Conservation (phyloP, 2,888 invertebrate genomes). For the Lamellibrachia satsuma region DNA sequence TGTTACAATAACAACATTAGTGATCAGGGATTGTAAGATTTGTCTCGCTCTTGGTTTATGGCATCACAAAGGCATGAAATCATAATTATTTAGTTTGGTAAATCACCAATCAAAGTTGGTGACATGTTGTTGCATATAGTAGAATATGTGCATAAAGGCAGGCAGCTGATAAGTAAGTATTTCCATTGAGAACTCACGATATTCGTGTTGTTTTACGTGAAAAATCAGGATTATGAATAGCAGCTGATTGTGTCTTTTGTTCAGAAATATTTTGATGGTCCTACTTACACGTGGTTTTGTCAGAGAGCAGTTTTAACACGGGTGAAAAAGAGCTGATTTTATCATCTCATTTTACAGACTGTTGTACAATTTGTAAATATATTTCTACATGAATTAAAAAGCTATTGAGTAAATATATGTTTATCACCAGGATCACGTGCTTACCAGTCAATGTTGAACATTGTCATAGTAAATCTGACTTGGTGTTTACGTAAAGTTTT, state of each 20-base stretch:
- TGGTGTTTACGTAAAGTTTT: background rate
- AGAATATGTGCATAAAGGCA: background rate
- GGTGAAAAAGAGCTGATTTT: background rate
- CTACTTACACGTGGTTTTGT: background rate
- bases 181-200: conserved; percentile 4
- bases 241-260: background rate
- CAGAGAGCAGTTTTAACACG: background rate
- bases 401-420: background rate
- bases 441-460: background rate
- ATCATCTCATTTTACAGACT: background rate
- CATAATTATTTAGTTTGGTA: background rate
- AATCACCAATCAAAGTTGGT: too few species aligned
- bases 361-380: background rate
- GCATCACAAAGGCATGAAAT: too few species aligned
- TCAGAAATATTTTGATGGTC: background rate
- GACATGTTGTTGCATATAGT: background rate
- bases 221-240: background rate
- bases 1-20: too few species aligned
- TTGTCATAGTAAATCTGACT: background rate
- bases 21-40: too few species aligned
- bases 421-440: background rate
- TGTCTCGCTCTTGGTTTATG: too few species aligned
- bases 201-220: background rate
- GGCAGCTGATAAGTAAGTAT: background rate
- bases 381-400: background rate